phyloP scores from a whole-genome alignment of 2,797 vertebrate genomes.

The Loriculus beryllinus region DNA sequence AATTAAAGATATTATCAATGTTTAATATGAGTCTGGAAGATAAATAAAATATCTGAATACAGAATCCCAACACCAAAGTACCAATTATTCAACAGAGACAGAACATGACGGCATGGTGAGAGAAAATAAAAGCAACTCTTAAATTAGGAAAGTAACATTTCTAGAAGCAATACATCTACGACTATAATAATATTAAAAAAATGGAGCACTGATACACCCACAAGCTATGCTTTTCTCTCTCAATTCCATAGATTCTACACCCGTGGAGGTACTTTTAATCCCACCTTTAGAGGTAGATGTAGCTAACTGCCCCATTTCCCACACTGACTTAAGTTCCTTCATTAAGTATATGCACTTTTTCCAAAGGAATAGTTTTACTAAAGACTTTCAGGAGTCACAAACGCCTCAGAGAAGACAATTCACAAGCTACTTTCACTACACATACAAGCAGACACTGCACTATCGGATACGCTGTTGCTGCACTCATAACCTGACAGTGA shows the following conservation, averaged over 20 bases:
- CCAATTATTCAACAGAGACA: background rate
- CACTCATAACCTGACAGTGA: background rate
- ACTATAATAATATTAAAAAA: background rate
- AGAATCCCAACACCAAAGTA: background rate
- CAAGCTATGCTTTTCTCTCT: background rate
- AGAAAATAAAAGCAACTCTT: constrained; percentile 9
- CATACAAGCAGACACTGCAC: background rate
- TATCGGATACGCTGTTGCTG: rapidly evolving
- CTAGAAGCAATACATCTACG: background rate
- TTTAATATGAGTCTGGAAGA: constrained; percentile 15
- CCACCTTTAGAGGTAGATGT: background rate
- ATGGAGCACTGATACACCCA: background rate
- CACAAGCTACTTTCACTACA: background rate
- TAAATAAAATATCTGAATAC: background rate
- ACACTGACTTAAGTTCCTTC: background rate
- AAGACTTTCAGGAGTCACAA: background rate
- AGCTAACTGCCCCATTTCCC: background rate
- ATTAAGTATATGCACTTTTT: background rate
- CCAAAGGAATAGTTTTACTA: background rate
- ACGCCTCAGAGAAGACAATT: background rate
- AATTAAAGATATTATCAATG: constrained; percentile 34
- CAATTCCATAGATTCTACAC: background rate
- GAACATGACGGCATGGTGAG: background rate
- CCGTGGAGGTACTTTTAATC: background rate
- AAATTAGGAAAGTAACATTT: background rate